phyloP scores from a whole-genome alignment of 2,113 vertebrate species.

The Atractosteus spatula region DNA sequence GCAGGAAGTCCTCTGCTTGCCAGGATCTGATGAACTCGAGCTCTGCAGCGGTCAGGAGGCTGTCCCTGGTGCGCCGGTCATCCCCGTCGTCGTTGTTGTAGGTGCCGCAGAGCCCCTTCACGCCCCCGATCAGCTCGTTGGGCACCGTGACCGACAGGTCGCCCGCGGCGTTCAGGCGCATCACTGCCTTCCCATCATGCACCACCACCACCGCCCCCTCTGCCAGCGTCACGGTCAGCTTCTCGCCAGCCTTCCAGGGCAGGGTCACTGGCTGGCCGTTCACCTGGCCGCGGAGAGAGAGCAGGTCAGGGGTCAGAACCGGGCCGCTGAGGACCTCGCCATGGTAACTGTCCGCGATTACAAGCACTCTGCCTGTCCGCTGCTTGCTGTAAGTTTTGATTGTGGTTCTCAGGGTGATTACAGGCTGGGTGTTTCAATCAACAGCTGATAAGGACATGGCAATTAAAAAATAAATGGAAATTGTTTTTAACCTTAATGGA shows the following conservation, averaged over 20 bases:
- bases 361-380: too few species aligned
- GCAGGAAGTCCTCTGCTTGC: too few species aligned
- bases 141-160: slow-evolving; percentile 6
- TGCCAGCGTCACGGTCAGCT: background rate
- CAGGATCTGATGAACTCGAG: too few species aligned
- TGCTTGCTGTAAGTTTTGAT: too few species aligned
- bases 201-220: background rate
- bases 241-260: background rate
- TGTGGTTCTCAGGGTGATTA: too few species aligned
- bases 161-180: background rate
- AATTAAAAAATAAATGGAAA: too few species aligned
- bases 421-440: too few species aligned
- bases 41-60: too few species aligned
- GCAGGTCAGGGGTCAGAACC: background rate
- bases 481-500: background rate
- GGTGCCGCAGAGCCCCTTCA: slow-evolving; percentile 2
- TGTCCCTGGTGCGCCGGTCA: background rate
- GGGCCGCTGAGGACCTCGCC: too few species aligned
- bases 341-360: too few species aligned
- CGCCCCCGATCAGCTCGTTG: background rate
- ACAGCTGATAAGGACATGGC: too few species aligned
- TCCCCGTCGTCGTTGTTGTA: background rate
- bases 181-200: background rate
- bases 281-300: background rate
- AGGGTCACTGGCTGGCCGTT: background rate